Base-by-base conservation (phyloP, 2,888 invertebrate genomes). In the Ichneumoninae sp. region DNA sequence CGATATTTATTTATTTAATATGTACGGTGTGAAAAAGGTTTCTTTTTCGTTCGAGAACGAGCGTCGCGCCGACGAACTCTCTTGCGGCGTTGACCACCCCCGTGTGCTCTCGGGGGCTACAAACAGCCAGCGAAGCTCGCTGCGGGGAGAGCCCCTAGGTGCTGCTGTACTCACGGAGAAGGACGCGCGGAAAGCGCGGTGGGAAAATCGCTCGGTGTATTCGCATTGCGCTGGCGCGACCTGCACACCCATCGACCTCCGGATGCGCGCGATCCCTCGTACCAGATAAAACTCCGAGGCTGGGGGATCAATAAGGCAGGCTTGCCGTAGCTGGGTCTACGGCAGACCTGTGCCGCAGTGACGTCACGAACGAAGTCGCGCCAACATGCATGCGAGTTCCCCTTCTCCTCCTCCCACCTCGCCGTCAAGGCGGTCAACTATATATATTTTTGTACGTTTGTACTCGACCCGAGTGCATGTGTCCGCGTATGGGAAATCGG, bases 211-310 rank as follows among this genome's bases (percentile, higher is more conserved):
- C 74, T 75, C 36, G 40, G 52, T 3, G 13, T 3, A 13, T 4
- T 10, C 8, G 16, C 4, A 71, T 33, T 76, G 72, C 83, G 86
- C 83, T 62, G 70, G 66, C 80, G 87, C 88, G 86, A 86, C 86
- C 85, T 86, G 87, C 83, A 82, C 84, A 86, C 83, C 79, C 80
- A 83, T 89, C 87, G 87, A 86, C 83, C 88, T 86, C 87, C 87
- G 86, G 80, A 85, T 88, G 87, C 87, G 87, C 87, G 86, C 84
- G 86, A 84, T 75, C 81, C 85, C 79, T 78, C 84, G 80, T 69
- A 83, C 81, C 78, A 83, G 85, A 85, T 86, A 83, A 80, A 52
- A 71, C 62, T 72, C 75, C 70, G 65, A 66, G 77, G 47, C 57
- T 68, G 70, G 60, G 69, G 80, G 85, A 84, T 83, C 81, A 82